Conservation (phyloP, 2,797 vertebrate genomes). For the Masticophis lateralis region DNA sequence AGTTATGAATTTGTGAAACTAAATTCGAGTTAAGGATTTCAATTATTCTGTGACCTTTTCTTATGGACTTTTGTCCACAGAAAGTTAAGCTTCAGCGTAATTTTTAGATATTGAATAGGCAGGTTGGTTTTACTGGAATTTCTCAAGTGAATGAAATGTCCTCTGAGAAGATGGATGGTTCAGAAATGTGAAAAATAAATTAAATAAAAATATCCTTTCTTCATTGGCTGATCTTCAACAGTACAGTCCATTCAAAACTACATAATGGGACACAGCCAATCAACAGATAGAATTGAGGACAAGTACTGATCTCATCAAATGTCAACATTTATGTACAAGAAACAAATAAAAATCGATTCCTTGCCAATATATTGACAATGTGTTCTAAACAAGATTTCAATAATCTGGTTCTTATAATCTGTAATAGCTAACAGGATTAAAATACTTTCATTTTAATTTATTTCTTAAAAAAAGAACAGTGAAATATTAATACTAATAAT, state of each 20-base stretch:
- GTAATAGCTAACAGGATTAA: not conserved
- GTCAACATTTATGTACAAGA: not conserved
- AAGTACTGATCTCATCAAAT: not conserved
- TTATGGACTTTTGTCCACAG: not conserved
- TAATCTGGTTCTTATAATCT: not conserved
- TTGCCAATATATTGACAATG: not conserved
- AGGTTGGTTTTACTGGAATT: not conserved
- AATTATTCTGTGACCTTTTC: conserved; percentile 12
- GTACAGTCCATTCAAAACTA: not conserved
- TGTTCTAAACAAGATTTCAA: not conserved
- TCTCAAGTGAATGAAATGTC: not conserved
- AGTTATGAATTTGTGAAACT: conserved; percentile 11
- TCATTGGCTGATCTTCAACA: not conserved
- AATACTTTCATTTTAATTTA: not conserved
- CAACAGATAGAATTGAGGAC: not conserved
- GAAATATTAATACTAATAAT: not conserved
- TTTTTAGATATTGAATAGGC: not conserved
- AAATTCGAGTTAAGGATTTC: conserved; percentile 7
- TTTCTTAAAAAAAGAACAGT: not conserved
- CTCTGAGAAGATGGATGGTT: not conserved
- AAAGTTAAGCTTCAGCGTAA: not conserved
- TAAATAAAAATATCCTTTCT: not conserved
- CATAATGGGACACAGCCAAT: not conserved
- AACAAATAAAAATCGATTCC: not conserved
- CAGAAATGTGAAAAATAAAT: not conserved